Evolutionary conservation across 2,113 vertebrate species (phyloP).

Genomic region (Hipposideros armiger): DNA sequence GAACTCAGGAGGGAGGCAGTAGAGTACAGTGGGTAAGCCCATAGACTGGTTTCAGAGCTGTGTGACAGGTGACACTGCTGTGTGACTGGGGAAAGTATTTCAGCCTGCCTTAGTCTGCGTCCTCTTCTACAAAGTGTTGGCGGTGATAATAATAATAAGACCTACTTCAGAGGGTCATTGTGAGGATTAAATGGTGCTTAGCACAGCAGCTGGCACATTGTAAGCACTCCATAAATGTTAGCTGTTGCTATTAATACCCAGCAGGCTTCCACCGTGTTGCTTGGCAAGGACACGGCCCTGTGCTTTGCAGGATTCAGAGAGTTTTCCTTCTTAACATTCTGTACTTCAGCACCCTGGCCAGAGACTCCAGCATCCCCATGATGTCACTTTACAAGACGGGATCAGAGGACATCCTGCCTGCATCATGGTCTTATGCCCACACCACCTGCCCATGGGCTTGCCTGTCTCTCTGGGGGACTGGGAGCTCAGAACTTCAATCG

Average conservation of each 20-base stretch:
- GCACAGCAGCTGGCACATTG: conserved; percentile 67
- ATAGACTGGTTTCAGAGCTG: not conserved
- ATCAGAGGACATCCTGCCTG: conserved; percentile 54
- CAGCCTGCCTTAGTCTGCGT: not conserved
- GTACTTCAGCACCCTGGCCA: conserved; percentile 75
- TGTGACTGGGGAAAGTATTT: not conserved
- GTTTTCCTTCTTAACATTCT: conserved; percentile 20
- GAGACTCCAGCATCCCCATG: not conserved
- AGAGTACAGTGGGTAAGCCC: not conserved
- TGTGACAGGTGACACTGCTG: not conserved
- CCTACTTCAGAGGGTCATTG: conserved; percentile 66
- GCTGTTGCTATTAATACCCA: conserved; percentile 73
- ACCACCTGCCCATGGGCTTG: not conserved
- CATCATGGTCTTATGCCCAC: not conserved
- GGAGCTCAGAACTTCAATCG: conserved; percentile 61
- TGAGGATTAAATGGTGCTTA: conserved; percentile 76
- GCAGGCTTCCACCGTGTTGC: conserved; percentile 18
- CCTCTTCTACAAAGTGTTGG: conserved; percentile 37
- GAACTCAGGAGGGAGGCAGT: not conserved
- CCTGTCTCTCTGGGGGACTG: not conserved
- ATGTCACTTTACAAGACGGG: not conserved
- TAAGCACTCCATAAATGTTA: conserved; percentile 68
- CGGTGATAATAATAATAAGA: conserved; percentile 52
- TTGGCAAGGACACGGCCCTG: conserved; percentile 48
- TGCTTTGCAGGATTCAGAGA: conserved; percentile 12